Evolutionary conservation across 2,888 invertebrate species (phyloP).

Genomic region (Hypomecis punctinalis): DNA sequence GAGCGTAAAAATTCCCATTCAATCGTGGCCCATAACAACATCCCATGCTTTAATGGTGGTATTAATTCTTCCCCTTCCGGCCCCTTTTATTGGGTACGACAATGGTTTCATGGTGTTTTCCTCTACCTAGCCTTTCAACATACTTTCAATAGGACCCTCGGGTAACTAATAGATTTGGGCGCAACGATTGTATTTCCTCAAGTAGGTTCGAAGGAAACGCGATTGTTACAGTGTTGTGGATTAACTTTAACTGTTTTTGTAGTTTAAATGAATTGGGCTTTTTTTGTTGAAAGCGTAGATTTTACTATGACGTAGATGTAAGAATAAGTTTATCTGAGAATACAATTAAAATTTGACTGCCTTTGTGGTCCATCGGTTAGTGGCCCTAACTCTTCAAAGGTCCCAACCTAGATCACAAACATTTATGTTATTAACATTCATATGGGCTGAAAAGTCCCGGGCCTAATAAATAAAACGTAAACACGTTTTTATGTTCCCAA

Average conservation of each 20-base stretch:
- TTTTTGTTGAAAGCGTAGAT: too few relatives aligned
- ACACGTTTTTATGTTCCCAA: too few relatives aligned
- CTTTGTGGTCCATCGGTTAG: too few relatives aligned
- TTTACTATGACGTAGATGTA: too few relatives aligned
- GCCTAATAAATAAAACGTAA: too few relatives aligned
- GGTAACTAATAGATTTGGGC: constrained; percentile 18
- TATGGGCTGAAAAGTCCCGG: too few relatives aligned
- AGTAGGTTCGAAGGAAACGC: constrained; percentile 3
- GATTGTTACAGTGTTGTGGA: neutral
- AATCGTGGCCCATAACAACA: constrained; percentile 50
- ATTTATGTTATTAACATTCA: too few relatives aligned
- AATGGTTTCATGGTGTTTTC: constrained; percentile 50
- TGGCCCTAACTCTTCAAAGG: too few relatives aligned
- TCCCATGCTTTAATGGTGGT: constrained; percentile 56
- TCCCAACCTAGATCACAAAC: too few relatives aligned
- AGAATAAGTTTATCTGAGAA: too few relatives aligned
- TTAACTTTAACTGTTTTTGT: constrained; percentile 1
- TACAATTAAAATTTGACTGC: too few relatives aligned
- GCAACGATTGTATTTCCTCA: neutral
- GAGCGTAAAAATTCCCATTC: constrained; percentile 54
- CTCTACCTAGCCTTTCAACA: constrained; percentile 26
- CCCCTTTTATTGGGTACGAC: constrained; percentile 49
- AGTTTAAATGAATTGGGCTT: neutral
- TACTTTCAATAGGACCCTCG: constrained; percentile 24
- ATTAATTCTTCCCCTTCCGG: constrained; percentile 55